Percentiles rank a stretch among this genome's conserved stretches.
phyloP scores from a whole-genome alignment of 1,140 invertebrate genomes.

The Conus betulinus region DNA sequence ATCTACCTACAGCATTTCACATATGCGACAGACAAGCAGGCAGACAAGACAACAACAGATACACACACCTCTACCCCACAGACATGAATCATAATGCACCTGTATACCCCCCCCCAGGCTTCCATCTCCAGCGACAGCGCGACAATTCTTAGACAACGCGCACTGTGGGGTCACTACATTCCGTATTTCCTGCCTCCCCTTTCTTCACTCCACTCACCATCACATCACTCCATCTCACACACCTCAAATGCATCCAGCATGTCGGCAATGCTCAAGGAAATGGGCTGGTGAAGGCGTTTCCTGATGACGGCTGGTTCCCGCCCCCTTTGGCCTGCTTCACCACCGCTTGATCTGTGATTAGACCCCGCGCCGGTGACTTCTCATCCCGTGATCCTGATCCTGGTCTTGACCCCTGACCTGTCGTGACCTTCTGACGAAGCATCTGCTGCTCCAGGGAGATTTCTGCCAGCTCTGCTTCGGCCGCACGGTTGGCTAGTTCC shows the following conservation, averaged over 20 bases:
- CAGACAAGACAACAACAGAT: no score
- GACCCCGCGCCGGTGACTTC: conserved; percentile 8
- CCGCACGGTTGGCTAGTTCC: conserved; percentile 68
- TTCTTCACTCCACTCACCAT: neutral
- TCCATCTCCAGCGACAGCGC: no score
- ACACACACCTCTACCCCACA: no score
- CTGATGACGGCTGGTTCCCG: conserved; percentile 16
- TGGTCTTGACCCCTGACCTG: conserved; percentile 25
- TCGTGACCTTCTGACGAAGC: conserved; percentile 61
- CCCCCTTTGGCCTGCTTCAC: conserved; percentile 42
- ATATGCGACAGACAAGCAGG: no score
- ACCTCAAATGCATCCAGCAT: conserved; percentile 69
- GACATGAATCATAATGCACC: no score
- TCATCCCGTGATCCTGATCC: conserved; percentile 28
- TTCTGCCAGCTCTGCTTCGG: conserved; percentile 70
- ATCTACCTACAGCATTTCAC: no score
- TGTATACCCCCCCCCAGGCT: no score
- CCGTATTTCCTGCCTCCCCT: neutral
- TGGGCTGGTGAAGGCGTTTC: conserved; percentile 70
- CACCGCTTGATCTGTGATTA: conserved; percentile 41
- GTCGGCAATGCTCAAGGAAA: conserved; percentile 63
- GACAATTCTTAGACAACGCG: no score
- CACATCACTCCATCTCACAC: neutral
- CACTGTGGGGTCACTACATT: no score
- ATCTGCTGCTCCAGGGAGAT: conserved; percentile 71